Evolutionary conservation across 2,113 vertebrate species (phyloP), one percentile per base, ranked within the genome.

Genomic region (Emydura subglobosa): DNA sequence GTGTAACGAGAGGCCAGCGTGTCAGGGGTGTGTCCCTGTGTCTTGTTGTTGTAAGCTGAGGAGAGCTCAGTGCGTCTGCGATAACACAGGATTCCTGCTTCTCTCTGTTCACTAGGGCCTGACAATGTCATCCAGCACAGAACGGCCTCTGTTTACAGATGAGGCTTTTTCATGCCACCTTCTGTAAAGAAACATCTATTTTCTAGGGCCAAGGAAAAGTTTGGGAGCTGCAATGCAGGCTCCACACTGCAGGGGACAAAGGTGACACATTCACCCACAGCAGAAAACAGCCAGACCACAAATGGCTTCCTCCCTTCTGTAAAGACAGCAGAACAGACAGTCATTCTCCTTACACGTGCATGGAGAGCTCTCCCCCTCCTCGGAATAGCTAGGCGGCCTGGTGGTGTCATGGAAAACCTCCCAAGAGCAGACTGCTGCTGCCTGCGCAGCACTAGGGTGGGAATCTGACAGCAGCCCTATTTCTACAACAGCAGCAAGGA

Each of bases 131-230:
- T 85, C 47, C 61, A 34, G 54, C 61, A 82, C 65, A 61, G 65
- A 92, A 87, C 44, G 31, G 78, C 76, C 88, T 47, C 79, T 89
- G 84, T 61, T 90, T 90, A 79, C 59, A 92, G 89, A 93, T 72
- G 87, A 93, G 76, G 74, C 55, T 74, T 65, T 82, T 85, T 79
- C 55, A 88, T 72, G 86, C 68, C 42, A 85, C 86, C 55, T 74
- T 82, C 84, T 79, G n/a, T 55, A 61, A 44, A 85, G 83, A 86
- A 79, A 88, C 39, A 82, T 85, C 80, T 83, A 82, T 82, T 83
- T 85, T 88, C 91, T 53, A 44, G 61, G 81, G 85, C 17, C 19
- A 76, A 81, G 68, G 51, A 83, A 89, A 53, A 57, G 72, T 55
- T 68, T 34, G 21, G 42, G 16, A 5, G 34, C 31, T 24, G 25